Percentiles rank a stretch among this genome's conserved stretches.
Evolutionary conservation across 2,888 invertebrate genomes (phyloP).

Genomic region (Hymenopus coronatus): DNA sequence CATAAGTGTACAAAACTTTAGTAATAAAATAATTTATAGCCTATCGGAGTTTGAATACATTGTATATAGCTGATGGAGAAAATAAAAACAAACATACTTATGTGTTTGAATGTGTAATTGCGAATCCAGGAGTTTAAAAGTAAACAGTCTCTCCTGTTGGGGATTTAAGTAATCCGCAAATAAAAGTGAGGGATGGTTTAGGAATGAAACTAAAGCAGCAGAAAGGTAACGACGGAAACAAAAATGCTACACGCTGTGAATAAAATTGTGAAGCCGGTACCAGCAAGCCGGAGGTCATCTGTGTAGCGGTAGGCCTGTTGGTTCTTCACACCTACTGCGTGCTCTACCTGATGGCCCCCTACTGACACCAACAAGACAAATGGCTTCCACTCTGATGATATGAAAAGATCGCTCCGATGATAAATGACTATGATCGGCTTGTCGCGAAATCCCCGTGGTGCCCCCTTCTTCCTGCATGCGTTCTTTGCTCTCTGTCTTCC

Average conservation of each 20-base stretch:
- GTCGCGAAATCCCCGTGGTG: conserved; percentile 12
- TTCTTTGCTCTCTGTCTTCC: not conserved
- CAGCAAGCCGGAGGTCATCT: not conserved
- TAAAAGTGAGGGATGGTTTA: no score
- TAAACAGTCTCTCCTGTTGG: no score
- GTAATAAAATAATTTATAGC: no score
- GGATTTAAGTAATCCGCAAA: no score
- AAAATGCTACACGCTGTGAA: not conserved
- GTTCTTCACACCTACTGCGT: not conserved
- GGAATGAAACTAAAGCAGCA: no score
- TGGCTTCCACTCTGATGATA: conserved; percentile 8
- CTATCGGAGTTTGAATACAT: no score
- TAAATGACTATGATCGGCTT: conserved; percentile 18
- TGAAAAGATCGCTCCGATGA: conserved; percentile 21
- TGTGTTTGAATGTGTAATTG: no score
- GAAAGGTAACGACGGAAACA: not conserved
- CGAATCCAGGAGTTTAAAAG: no score
- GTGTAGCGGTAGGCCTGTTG: not conserved
- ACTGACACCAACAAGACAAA: not conserved
- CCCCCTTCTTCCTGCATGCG: not conserved
- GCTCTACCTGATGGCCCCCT: not conserved
- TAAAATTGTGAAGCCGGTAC: not conserved
- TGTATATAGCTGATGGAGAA: no score
- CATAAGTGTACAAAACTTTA: no score
- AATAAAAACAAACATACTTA: no score